Percentiles rank a stretch among this genome's conserved stretches.
These are phyloP conservation scores for Lathamus discolor DNA, from an alignment of 2,113 vertebrate genomes.

Conservation along the genomic window DNA sequence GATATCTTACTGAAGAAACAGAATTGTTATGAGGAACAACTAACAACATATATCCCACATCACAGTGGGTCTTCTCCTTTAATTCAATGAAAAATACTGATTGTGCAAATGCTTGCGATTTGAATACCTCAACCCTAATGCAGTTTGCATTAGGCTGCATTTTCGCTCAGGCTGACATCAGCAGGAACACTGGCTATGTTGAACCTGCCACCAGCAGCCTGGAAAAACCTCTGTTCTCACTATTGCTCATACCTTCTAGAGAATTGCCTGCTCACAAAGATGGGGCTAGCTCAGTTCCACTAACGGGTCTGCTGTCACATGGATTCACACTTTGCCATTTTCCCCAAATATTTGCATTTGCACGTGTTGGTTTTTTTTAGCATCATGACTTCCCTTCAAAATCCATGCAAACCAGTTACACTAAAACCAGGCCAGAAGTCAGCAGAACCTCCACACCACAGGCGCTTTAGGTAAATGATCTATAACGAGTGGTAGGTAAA, in stretches of 20 bases:
- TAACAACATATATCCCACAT: slow-evolving; percentile 55
- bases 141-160: neutral
- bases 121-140: neutral
- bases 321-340: neutral
- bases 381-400: slow-evolving; percentile 1
- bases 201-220: slow-evolving; percentile 1
- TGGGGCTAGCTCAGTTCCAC: neutral
- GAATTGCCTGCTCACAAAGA: neutral
- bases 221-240: slow-evolving; percentile 10
- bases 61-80: slow-evolving; percentile 48
- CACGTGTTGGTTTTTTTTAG: neutral
- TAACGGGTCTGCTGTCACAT: neutral
- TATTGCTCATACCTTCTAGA: neutral
- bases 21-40: slow-evolving; percentile 37
- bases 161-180: neutral
- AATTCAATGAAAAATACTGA: slow-evolving; percentile 2
- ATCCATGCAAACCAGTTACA: neutral
- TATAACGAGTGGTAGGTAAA: neutral
- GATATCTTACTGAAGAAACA: neutral
- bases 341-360: neutral
- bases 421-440: neutral
- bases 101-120: slow-evolving; percentile 35
- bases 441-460: neutral
- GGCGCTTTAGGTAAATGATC: neutral
- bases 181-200: neutral